A percentile compares a stretch with the other conserved stretches of the same genome.
phyloP scores from a whole-genome alignment of 2,888 invertebrate genomes.

The Phlogophora meticulosa region DNA sequence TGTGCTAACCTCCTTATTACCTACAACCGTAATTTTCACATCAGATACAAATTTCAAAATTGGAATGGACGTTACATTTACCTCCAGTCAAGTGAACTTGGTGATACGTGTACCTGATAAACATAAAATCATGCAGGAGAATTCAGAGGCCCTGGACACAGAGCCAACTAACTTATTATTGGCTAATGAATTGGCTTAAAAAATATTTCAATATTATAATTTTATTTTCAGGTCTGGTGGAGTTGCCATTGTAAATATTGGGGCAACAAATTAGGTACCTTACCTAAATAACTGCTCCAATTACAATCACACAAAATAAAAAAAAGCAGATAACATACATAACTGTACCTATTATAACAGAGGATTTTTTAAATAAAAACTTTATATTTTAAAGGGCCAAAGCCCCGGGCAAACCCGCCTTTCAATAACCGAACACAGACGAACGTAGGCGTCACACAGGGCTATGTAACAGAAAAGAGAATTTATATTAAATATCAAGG shows the following conservation, averaged over 20 bases:
- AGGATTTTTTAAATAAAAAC: conserved; percentile 6
- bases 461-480: conserved; percentile 18
- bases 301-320: conserved; percentile 1
- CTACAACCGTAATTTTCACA: too few relatives aligned
- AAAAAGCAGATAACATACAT: neutral
- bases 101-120: too few relatives aligned
- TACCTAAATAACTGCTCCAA: neutral
- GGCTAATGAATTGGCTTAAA: too few relatives aligned
- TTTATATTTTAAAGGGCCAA: neutral
- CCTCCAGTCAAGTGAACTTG: too few relatives aligned
- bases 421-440: conserved; percentile 30
- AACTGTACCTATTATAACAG: neutral
- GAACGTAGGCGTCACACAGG: conserved; percentile 48
- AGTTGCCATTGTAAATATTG: too few relatives aligned
- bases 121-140: too few relatives aligned
- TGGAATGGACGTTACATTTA: too few relatives aligned
- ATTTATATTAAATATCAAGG: conserved; percentile 18
- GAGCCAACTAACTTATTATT: too few relatives aligned
- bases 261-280: too few relatives aligned
- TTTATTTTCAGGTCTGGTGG: neutral
- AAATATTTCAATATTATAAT: neutral
- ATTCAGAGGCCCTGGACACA: too few relatives aligned
- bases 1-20: too few relatives aligned
- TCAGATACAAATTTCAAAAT: too few relatives aligned
- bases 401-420: conserved; percentile 5